A percentile compares a stretch with the other conserved stretches of the same genome.
Evolutionary conservation across 2,888 invertebrate genomes (phyloP).

Genomic region (Eurois occulta): DNA sequence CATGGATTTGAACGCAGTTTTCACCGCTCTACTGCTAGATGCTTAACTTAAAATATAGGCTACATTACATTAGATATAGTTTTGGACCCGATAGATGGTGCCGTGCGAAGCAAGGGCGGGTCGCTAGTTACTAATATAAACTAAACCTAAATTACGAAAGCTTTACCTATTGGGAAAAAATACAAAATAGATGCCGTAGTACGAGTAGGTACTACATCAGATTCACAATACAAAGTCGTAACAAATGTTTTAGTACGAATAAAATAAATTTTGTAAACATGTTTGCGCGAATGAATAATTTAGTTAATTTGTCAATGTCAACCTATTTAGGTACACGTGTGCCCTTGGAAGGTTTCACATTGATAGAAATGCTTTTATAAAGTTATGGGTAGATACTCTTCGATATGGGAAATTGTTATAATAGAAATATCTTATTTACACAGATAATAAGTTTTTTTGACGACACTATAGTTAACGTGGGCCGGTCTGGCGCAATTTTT

Average conservation of each 20-base stretch:
- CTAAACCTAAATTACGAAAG: not conserved
- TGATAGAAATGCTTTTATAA: constrained; percentile 4
- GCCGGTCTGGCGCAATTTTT: too few species aligned
- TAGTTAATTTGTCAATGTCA: constrained; percentile 49
- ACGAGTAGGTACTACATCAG: not conserved
- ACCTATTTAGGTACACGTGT: constrained; percentile 21
- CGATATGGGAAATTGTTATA: not conserved
- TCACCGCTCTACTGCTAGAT: too few species aligned
- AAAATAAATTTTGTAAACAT: constrained; percentile 27
- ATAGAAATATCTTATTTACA: not conserved
- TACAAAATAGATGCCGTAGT: not conserved
- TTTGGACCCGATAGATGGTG: too few species aligned
- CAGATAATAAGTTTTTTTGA: not conserved
- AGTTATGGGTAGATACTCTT: not conserved
- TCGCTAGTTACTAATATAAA: too few species aligned
- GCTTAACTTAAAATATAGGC: too few species aligned
- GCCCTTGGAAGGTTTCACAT: constrained; percentile 30
- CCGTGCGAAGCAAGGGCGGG: too few species aligned
- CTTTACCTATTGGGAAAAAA: not conserved
- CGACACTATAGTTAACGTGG: too few species aligned
- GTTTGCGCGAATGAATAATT: constrained; percentile 33
- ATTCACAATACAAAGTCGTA: not conserved
- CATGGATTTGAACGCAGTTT: too few species aligned
- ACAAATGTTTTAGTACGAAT: not conserved
- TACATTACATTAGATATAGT: too few species aligned